Evolutionary conservation across 2,888 invertebrate genomes (phyloP).

Genomic region (Synanthedon andrenaeformis): DNA sequence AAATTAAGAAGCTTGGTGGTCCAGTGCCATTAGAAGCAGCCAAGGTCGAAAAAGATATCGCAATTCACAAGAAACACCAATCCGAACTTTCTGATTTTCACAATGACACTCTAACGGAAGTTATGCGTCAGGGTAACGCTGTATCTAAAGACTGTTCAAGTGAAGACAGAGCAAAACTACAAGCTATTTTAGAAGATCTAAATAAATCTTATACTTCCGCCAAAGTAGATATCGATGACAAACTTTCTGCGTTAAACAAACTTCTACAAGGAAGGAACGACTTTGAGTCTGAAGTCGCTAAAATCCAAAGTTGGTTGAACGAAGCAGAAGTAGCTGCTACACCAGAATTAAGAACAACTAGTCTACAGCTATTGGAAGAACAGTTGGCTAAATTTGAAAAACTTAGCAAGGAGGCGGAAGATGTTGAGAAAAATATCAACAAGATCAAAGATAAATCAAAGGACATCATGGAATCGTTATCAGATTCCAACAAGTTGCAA

Average conservation of each 20-base stretch:
- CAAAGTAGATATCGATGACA: slow-evolving; percentile 79
- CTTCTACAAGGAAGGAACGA: slow-evolving; percentile 81
- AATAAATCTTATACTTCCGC: slow-evolving; percentile 79
- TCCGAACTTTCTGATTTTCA: slow-evolving; percentile 82
- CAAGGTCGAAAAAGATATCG: slow-evolving; percentile 86
- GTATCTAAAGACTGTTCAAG: slow-evolving; percentile 86
- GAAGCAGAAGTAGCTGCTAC: slow-evolving; percentile 90
- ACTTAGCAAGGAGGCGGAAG: slow-evolving; percentile 79
- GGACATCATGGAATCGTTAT: slow-evolving; percentile 81
- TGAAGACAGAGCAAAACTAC: slow-evolving; percentile 74
- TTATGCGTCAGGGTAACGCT: slow-evolving; percentile 79
- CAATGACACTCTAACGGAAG: slow-evolving; percentile 79
- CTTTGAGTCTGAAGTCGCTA: slow-evolving; percentile 84
- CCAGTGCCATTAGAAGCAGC: slow-evolving; percentile 83
- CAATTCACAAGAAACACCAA: slow-evolving; percentile 80
- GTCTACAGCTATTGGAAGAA: slow-evolving; percentile 86
- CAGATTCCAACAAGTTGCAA: slow-evolving; percentile 86
- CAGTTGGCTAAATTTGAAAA: slow-evolving; percentile 88
- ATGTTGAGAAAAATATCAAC: slow-evolving; percentile 77
- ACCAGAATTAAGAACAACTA: slow-evolving; percentile 83
- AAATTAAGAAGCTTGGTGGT: slow-evolving; percentile 80
- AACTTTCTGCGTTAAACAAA: slow-evolving; percentile 77
- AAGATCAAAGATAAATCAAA: slow-evolving; percentile 84
- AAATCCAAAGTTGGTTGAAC: slow-evolving; percentile 88
- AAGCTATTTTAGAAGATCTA: slow-evolving; percentile 76